These are phyloP conservation scores for Malurus leucopterus DNA, from an alignment of 2,797 vertebrate genomes.

Conservation along the genomic window DNA sequence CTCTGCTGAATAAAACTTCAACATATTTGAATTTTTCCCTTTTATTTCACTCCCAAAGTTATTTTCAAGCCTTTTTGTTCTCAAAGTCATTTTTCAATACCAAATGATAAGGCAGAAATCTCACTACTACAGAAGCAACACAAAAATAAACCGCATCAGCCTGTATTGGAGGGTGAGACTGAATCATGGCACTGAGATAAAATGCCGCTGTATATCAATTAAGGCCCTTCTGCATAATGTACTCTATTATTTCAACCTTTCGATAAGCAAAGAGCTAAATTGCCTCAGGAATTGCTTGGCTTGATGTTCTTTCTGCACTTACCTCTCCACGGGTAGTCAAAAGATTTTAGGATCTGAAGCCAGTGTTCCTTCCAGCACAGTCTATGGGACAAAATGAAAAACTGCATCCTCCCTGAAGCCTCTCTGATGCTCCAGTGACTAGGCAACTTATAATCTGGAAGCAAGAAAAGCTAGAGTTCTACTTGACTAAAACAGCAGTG, in stretches of 20 bases:
- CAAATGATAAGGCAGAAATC: neutral
- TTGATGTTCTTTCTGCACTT: slow-evolving; percentile 1
- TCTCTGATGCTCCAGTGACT: neutral
- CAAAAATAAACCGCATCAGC: neutral
- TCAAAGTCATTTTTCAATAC: neutral
- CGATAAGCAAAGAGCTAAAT: neutral
- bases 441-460: neutral
- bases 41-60: neutral
- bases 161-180: neutral
- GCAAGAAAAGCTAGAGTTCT: neutral
- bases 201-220: neutral
- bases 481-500: neutral
- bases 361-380: neutral
- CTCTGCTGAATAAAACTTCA: neutral
- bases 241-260: neutral
- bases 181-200: neutral
- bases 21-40: neutral
- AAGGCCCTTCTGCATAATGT: neutral
- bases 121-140: neutral
- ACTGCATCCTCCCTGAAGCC: neutral
- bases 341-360: neutral
- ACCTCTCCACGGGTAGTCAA: neutral
- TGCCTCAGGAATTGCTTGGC: neutral
- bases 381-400: neutral
- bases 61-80: neutral